Conservation (phyloP, 2,113 vertebrate species). For the Solea solea region DNA sequence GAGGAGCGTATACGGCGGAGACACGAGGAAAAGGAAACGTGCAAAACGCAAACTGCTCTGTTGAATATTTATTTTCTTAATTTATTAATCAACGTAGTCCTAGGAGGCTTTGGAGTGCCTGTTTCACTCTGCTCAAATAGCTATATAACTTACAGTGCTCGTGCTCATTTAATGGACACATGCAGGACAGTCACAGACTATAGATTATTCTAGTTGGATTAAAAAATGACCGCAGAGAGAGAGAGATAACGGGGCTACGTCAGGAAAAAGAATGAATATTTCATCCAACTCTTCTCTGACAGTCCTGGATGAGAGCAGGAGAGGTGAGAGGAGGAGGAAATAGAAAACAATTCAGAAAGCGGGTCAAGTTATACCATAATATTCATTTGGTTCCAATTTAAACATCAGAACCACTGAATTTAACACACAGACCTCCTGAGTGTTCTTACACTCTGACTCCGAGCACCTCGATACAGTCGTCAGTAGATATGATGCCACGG, state of each 20-base stretch:
- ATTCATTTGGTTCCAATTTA: constrained; percentile 18
- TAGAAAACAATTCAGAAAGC: neutral
- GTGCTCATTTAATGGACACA: too few species aligned
- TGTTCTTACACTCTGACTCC: too few species aligned
- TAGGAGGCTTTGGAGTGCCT: constrained; percentile 18
- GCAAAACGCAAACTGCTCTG: constrained; percentile 35
- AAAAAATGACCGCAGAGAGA: constrained; percentile 36
- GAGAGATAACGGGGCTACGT: constrained; percentile 25
- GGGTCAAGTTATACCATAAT: constrained; percentile 8
- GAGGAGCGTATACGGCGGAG: too few species aligned
- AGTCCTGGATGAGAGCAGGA: constrained; percentile 27
- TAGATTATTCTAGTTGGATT: constrained; percentile 34
- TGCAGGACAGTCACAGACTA: constrained; percentile 10
- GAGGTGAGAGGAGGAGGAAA: neutral
- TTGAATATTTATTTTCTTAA: constrained; percentile 27
- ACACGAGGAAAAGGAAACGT: constrained; percentile 5
- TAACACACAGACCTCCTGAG: too few species aligned
- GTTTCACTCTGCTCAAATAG: too few species aligned
- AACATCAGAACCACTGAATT: neutral
- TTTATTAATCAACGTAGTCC: constrained; percentile 41
- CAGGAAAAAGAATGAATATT: constrained; percentile 61
- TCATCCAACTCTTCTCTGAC: constrained; percentile 49
- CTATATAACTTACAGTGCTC: constrained; percentile 34
- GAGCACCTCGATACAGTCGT: too few species aligned
- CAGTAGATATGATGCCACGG: too few species aligned